phyloP scores from a whole-genome alignment of 2,113 vertebrate species.

The Cheilinus undulatus region DNA sequence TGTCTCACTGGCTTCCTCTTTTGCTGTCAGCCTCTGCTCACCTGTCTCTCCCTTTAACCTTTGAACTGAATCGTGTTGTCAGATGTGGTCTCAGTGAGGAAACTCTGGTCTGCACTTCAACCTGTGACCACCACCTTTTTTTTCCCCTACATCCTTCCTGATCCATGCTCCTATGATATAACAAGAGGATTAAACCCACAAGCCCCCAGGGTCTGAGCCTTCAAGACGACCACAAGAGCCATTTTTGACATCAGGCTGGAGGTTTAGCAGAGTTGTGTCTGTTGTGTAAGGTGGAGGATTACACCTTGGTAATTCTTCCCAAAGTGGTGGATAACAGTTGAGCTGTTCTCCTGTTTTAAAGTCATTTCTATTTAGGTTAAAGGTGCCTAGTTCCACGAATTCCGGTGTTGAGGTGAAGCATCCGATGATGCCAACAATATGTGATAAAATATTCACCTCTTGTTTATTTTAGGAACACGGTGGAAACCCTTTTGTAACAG shows the following conservation, averaged over 20 bases:
- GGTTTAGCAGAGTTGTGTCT: constrained; percentile 11
- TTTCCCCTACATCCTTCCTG: neutral
- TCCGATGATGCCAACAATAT: neutral
- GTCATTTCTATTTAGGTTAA: neutral
- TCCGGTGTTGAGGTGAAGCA: neutral
- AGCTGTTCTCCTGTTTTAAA: neutral
- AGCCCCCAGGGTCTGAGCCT: constrained; percentile 7
- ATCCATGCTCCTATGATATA: constrained; percentile 28
- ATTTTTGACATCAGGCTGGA: constrained; percentile 24
- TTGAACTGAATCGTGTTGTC: constrained; percentile 17
- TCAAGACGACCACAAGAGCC: constrained; percentile 19
- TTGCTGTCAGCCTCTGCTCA: constrained; percentile 1
- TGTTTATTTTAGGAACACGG: constrained; percentile 1
- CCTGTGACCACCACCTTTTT: constrained; percentile 19
- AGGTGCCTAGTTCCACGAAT: neutral
- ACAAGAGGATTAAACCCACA: constrained; percentile 48
- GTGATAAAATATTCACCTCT: neutral
- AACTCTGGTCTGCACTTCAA: neutral
- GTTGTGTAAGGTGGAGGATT: constrained; percentile 35
- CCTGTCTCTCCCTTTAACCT: constrained; percentile 19
- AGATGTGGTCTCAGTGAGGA: constrained; percentile 14
- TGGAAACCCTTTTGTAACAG: neutral
- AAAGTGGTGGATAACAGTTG: neutral
- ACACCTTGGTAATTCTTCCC: neutral
- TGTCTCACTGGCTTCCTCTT: constrained; percentile 38